Percentiles rank a stretch among this genome's conserved stretches.
Evolutionary conservation across 1,140 invertebrate genomes (phyloP).

Genomic region (Caenorhabditis remanei): DNA sequence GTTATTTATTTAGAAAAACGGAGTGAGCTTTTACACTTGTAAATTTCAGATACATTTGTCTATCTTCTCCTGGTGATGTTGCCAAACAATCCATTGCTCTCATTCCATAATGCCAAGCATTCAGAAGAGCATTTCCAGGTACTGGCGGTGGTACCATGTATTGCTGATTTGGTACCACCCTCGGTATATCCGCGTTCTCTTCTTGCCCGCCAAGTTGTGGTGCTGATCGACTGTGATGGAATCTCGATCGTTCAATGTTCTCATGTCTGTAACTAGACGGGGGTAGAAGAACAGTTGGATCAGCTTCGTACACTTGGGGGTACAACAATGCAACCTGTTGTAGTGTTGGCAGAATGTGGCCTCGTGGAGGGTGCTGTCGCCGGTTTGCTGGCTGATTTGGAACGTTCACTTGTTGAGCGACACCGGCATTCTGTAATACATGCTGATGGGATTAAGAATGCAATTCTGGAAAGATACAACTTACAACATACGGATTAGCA

Average conservation of each 20-base stretch:
- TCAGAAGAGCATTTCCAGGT: constrained; percentile 43
- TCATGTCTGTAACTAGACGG: constrained; percentile 41
- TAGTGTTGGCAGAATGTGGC: background rate
- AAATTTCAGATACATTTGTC: constrained; percentile 53
- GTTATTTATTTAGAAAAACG: background rate
- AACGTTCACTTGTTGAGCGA: too few species aligned
- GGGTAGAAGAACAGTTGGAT: background rate
- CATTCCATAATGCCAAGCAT: constrained; percentile 58
- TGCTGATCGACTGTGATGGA: constrained; percentile 61
- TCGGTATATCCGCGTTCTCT: background rate
- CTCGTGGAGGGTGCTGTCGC: background rate
- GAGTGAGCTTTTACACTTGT: background rate
- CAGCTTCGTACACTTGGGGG: constrained; percentile 27
- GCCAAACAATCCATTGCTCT: constrained; percentile 60
- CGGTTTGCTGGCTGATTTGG: constrained; percentile 8
- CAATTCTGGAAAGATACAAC: too few species aligned
- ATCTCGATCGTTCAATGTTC: background rate
- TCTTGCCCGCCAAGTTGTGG: constrained; percentile 48
- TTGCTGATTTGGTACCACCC: background rate
- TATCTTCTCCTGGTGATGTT: constrained; percentile 31
- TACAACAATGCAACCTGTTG: constrained; percentile 21
- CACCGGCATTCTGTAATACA: too few species aligned
- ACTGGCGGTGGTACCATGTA: background rate
- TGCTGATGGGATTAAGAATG: background rate
- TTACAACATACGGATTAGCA: constrained; percentile 1